Conservation (phyloP, 2,113 vertebrate genomes). For the Paradisaea rubra region DNA sequence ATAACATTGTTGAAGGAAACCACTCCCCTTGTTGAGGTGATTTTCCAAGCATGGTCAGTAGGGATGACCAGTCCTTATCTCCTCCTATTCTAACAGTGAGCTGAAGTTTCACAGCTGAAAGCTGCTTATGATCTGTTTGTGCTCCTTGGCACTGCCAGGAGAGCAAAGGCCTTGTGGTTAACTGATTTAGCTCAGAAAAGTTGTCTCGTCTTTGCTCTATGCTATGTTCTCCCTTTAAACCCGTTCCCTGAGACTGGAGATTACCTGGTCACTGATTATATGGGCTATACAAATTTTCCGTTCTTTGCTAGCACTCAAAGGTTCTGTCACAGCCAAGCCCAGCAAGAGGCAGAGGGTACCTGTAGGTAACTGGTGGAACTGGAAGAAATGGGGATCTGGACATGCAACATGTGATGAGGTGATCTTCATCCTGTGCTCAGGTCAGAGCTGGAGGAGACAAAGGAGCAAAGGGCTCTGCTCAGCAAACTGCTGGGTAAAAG, state of each 20-base stretch:
- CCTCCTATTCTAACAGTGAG: background rate
- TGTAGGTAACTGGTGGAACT: background rate
- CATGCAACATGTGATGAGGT: no score
- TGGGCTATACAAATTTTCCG: background rate
- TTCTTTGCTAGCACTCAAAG: background rate
- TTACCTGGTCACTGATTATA: background rate
- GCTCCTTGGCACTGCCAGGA: background rate
- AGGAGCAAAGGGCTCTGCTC: background rate
- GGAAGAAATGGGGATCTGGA: background rate
- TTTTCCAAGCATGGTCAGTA: background rate
- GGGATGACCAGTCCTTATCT: background rate
- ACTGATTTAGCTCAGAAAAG: background rate
- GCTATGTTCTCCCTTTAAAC: background rate
- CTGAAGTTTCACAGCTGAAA: background rate
- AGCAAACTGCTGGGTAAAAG: background rate
- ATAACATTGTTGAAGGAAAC: background rate
- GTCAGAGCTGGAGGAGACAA: background rate
- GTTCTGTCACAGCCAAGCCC: background rate
- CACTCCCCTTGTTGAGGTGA: background rate
- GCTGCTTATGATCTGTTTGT: background rate
- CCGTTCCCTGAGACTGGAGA: background rate
- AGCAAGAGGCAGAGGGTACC: background rate
- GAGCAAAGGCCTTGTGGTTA: background rate
- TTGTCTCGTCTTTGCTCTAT: no score
- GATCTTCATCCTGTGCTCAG: rapidly evolving